Base-by-base conservation (phyloP, 2,113 vertebrate species). In the Myocastor coypus region DNA sequence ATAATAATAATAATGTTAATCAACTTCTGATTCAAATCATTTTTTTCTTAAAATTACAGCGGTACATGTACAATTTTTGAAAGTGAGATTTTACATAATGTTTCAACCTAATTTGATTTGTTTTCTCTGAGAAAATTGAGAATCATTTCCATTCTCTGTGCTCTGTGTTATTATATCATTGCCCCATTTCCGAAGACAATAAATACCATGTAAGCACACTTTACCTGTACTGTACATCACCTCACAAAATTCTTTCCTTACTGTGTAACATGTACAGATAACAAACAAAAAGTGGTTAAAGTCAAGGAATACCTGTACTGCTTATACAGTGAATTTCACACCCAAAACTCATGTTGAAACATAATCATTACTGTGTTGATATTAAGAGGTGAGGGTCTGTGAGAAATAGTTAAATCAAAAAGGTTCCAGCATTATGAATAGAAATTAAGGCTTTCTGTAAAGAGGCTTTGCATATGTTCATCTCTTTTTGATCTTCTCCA, bases 21-120 rank as follows among this genome's bases (percentile, higher is more conserved):
- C n/a, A 97, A 91, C 40, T 93, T 97, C 86, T 93, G 87, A 93
- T 96, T 88, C 96, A 97, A 94, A 91, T 93, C 37, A 32, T 89
- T 71, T 77, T 77, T 83, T 94, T 57, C n/a, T 24, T 57, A 82
- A 16, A 94, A 89, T 80, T 82, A 57, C 3, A 92, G 16, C 14
- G 75, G 10, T 75, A 59, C 75, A 69, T 9, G 94, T 89, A 28
- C n/a, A 75, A 55, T 46, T 88, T 28, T 37, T 80, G 16, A 26
- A 83, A 68, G 8, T 82, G 37, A 68, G 28, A 57, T 89, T 87
- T 94, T 64, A 82, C 26, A 82, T 1, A 52, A 1, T 83, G 16
- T 86, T 75, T 88, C 9, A 86, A 64, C 0, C 2, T 83, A 3
- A 6, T 59, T 71, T 66, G 26, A 6, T 59, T 71, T 66, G 26